Base-by-base conservation (phyloP, 2,797 vertebrate genomes). In the Chelmon rostratus region DNA sequence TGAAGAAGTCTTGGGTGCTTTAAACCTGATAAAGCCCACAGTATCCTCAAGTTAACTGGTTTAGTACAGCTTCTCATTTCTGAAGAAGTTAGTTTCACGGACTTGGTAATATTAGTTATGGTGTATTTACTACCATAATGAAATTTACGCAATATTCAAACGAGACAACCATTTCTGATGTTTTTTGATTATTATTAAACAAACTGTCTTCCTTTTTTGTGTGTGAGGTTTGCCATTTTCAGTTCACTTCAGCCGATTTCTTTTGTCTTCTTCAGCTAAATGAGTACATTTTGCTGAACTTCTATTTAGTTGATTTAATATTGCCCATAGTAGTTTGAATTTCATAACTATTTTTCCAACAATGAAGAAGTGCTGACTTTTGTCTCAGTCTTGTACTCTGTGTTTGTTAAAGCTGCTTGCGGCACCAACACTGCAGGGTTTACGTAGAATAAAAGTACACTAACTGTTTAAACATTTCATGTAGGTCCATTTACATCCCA, bases 141-240 rank as follows among this genome's bases (percentile, higher is more conserved):
- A 79, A 59, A 82, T 31, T 54, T n/a, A 58, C 67, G 11, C 81
- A 76, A 73, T 81, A 82, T 68, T 76, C 59, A 74, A 73, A 84
- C 23, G 76, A 78, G 38, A 76, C 31, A 40, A 73, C 37, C 67
- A 79, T 82, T 49, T 52, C 13, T 54, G 46, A 71, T 59, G 52
- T 70, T 42, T 76, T 61, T 77, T 61, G 25, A 42, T 15, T 19
- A 69, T 21, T 28, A 5, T 76, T 66, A 68, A 84, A 84, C 68
- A 70, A 81, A 72, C 62, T 65, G 91, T 93, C 92, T 93, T 94
- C 90, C 90, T 85, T 81, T 86, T 52, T 82, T 84, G 72, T 88
- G 79, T 83, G 78, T 86, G 79, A 70, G 79, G 23, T 85, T 84
- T 81, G 57, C 47, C 56, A 28, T 63, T 85, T 74, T 69, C 31